Evolutionary conservation across 2,797 vertebrate species (phyloP).

Genomic region (Sciaenops ocellatus): DNA sequence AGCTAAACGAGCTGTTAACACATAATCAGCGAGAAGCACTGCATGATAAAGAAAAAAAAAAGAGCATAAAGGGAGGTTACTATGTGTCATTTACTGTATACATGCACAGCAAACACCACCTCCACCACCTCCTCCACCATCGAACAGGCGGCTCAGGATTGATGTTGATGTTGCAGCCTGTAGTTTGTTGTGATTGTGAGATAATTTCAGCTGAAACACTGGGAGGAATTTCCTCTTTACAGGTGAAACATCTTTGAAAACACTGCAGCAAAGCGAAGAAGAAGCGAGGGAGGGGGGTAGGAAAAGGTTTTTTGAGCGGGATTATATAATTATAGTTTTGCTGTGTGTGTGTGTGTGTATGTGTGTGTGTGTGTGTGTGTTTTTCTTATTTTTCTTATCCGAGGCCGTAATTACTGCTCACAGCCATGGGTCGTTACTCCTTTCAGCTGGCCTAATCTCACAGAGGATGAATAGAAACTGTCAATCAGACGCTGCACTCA

Average conservation of each 20-base stretch:
- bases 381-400: conserved; percentile 74
- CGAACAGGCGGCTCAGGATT: neutral
- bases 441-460: conserved; percentile 84
- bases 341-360: conserved; percentile 55
- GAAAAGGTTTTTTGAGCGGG: conserved; percentile 56
- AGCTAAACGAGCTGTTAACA: conserved; percentile 11
- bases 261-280: conserved; percentile 10
- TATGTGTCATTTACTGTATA: conserved; percentile 31
- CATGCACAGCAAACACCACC: conserved; percentile 5
- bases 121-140: neutral
- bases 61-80: conserved; percentile 11
- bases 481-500: conserved; percentile 83
- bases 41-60: neutral
- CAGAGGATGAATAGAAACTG: conserved; percentile 84
- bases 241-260: conserved; percentile 74
- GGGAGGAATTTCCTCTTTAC: conserved; percentile 67
- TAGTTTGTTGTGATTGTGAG: conserved; percentile 79
- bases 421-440: conserved; percentile 82
- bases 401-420: conserved; percentile 81
- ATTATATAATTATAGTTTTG: conserved; percentile 87
- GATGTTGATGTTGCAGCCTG: conserved; percentile 63
- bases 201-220: conserved; percentile 66
- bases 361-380: conserved; percentile 62
- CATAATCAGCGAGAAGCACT: neutral
- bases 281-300: neutral